Evolutionary conservation across 2,113 vertebrate species (phyloP), one percentile per base, ranked within the genome.

Genomic region (Tautogolabrus adspersus): DNA sequence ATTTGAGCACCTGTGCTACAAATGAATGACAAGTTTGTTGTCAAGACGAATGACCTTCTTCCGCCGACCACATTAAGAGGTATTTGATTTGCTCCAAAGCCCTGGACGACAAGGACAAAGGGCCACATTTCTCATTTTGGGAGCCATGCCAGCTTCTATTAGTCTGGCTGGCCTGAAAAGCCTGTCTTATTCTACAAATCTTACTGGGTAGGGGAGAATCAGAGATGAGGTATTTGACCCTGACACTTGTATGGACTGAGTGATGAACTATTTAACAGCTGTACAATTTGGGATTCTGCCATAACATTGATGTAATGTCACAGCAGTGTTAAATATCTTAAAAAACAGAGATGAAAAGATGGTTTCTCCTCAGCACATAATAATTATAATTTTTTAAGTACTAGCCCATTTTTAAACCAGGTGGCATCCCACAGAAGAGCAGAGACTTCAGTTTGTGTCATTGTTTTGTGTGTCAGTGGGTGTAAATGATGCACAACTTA

Each of bases 121-220:
- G 58, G 71, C 57, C 79, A 79, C 49, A 83, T 52, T 52, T 75
- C 56, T 87, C 84, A 65, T 84, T 49, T 38, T 21, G 60, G 82
- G 84, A 71, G 61, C 54, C 6, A 19, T 16, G 83, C 77, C 85
- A 84, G 80, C 75, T 79, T 82, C 65, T 76, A 80, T 90, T 88
- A 77, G 76, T 85, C 78, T 73, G 78, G 18, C 74, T 65, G 64
- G 71, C 42, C 60, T 79, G 79, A 64, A 92, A 84, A 87, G 70
- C 62, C 65, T 44, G 42, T 46, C 72, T 73, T 79, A 74, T 76
- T 71, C 49, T 30, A 52, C 40, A 76, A 61, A 44, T 73, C 73
- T 74, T 82, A 67, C 34, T 3, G 6, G 59, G 65, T 77, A 19
- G 61, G 66, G 22, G 72, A 44, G 57, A 77, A 54, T 75, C 71